Conservation (phyloP, 2,888 invertebrate species). For the Mycalesis mineus region DNA sequence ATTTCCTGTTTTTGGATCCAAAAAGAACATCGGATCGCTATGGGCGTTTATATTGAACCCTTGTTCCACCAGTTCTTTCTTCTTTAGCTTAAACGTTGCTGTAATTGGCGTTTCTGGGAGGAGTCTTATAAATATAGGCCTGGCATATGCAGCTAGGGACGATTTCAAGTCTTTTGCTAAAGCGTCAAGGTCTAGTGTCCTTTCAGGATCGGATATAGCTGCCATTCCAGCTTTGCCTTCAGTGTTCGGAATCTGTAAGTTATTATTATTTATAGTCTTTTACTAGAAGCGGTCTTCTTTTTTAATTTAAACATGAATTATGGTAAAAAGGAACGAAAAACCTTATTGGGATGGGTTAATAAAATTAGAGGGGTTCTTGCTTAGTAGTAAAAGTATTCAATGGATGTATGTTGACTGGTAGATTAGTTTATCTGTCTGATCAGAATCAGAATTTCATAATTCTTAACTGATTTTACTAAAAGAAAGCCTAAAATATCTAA, state of each 20-base stretch:
- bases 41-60: slow-evolving; percentile 83
- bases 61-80: slow-evolving; percentile 89
- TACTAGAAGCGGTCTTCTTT: too few relatives aligned
- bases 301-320: too few relatives aligned
- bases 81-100: slow-evolving; percentile 94
- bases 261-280: too few relatives aligned
- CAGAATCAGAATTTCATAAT: too few relatives aligned
- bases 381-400: too few relatives aligned
- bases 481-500: too few relatives aligned
- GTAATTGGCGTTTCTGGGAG: slow-evolving; percentile 87
- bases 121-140: slow-evolving; percentile 91
- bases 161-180: slow-evolving; percentile 57
- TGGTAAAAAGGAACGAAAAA: too few relatives aligned
- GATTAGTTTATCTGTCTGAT: too few relatives aligned
- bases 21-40: slow-evolving; percentile 84
- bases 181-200: slow-evolving; percentile 78
- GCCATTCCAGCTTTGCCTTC: slow-evolving; percentile 97
- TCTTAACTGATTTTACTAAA: too few relatives aligned
- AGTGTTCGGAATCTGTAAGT: slow-evolving; percentile 82
- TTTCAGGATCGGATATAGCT: slow-evolving; percentile 87
- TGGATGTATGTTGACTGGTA: too few relatives aligned
- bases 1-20: slow-evolving; percentile 60
- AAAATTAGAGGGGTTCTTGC: too few relatives aligned
- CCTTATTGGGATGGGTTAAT: too few relatives aligned
- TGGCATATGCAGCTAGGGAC: slow-evolving; percentile 88